These are phyloP conservation scores for Pseudomyrmex flavicornis DNA, from an alignment of 1,140 invertebrate species.

Conservation along the genomic window DNA sequence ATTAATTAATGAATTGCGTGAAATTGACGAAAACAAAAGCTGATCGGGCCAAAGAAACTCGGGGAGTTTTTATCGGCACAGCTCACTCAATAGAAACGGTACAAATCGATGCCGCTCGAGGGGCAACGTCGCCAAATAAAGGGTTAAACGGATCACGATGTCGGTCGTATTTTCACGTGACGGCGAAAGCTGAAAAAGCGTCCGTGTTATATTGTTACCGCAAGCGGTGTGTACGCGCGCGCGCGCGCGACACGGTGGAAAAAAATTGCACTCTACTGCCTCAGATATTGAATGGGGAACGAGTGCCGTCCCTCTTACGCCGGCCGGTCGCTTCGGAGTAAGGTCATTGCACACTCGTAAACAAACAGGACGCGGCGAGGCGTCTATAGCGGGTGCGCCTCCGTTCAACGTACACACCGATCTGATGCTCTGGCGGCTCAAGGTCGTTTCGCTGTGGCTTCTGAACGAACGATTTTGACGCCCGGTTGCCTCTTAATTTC, in stretches of 20 bases:
- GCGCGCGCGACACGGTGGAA: neutral
- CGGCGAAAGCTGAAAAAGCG: constrained; percentile 36
- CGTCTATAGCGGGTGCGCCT: constrained; percentile 61
- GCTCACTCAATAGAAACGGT: neutral
- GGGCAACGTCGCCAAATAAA: constrained; percentile 39
- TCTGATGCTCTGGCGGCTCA: constrained; percentile 61
- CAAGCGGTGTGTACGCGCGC: neutral
- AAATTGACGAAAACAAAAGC: neutral
- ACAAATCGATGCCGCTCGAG: constrained; percentile 40
- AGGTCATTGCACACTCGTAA: constrained; percentile 74
- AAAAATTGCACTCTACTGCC: constrained; percentile 54
- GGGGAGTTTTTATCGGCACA: neutral
- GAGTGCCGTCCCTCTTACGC: constrained; percentile 57
- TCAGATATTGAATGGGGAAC: constrained; percentile 73
- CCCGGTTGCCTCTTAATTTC: constrained; percentile 34
- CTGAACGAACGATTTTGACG: constrained; percentile 15
- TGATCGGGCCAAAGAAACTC: constrained; percentile 3
- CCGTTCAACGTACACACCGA: constrained; percentile 67
- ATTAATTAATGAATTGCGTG: neutral
- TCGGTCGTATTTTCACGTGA: constrained; percentile 39
- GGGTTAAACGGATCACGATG: constrained; percentile 46
- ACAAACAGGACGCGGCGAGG: constrained; percentile 67
- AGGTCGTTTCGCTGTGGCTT: constrained; percentile 53
- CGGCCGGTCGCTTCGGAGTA: constrained; percentile 48
- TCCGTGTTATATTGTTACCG: constrained; percentile 33